Evolutionary conservation across 2,797 vertebrate species (phyloP).

Genomic region (Melanotaenia nigrans): DNA sequence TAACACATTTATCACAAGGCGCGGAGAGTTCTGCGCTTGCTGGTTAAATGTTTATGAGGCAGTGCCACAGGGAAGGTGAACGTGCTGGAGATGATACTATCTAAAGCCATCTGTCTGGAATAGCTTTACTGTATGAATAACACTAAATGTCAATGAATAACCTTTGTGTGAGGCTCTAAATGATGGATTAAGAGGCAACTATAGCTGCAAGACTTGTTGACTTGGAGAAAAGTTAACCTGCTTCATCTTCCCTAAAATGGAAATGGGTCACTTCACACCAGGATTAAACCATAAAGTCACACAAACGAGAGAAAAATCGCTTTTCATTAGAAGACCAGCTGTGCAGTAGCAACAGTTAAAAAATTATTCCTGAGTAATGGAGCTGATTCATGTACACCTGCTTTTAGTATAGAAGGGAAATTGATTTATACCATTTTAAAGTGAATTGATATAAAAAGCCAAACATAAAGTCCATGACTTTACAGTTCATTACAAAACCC

Average conservation of each 20-base stretch:
- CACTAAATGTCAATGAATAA: background rate
- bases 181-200: background rate
- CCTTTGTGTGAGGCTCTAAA: slow-evolving; percentile 1
- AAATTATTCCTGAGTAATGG: too few species aligned
- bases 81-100: background rate
- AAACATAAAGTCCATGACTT: background rate
- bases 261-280: too few species aligned
- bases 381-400: too few species aligned
- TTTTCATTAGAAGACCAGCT: too few species aligned
- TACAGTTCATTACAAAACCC: fast-evolving
- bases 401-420: too few species aligned
- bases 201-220: background rate
- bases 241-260: too few species aligned
- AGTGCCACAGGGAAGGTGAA: slow-evolving; percentile 33
- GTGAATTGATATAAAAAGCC: too few species aligned
- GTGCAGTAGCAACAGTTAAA: too few species aligned
- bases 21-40: slow-evolving; percentile 16
- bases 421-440: too few species aligned
- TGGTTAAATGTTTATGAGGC: slow-evolving; percentile 44
- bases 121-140: slow-evolving; percentile 2
- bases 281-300: too few species aligned
- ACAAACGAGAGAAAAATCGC: too few species aligned
- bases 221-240: background rate
- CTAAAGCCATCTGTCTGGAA: slow-evolving; percentile 26
- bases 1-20: slow-evolving; percentile 36